Percentiles rank a stretch among this genome's conserved stretches.
Evolutionary conservation across 2,797 vertebrate species (phyloP).

Genomic region (Hippopotamyrus pictus): DNA sequence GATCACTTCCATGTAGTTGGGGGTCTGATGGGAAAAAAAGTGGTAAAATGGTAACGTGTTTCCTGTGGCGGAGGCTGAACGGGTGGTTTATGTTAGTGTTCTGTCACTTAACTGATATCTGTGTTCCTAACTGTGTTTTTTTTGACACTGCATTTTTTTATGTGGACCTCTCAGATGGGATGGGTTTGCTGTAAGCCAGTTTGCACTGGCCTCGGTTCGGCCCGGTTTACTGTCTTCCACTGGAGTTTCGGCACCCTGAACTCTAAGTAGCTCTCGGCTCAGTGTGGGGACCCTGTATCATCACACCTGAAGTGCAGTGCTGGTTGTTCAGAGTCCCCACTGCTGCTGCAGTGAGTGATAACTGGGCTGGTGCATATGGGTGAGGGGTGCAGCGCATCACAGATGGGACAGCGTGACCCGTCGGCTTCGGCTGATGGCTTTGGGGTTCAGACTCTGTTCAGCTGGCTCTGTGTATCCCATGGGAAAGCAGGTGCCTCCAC

Average conservation of each 20-base stretch:
- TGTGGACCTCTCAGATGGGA: neutral
- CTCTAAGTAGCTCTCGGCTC: neutral
- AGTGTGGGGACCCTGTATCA: neutral
- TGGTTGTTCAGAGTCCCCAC: neutral
- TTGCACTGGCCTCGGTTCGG: neutral
- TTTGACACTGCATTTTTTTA: neutral
- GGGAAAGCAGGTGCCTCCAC: neutral
- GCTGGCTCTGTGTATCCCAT: neutral
- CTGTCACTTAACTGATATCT: neutral
- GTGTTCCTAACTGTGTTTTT: neutral
- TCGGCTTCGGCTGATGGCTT: neutral
- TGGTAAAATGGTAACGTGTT: neutral
- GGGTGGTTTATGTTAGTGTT: neutral
- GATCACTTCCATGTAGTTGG: neutral
- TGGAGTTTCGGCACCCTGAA: neutral
- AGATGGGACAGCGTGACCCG: neutral
- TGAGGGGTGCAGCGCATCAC: neutral
- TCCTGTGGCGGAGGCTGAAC: neutral
- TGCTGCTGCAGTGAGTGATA: neutral
- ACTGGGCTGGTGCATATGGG: neutral
- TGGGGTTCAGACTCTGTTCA: neutral
- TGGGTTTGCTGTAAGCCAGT: neutral
- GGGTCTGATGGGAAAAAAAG: neutral
- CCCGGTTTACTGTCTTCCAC: neutral
- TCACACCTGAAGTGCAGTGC: neutral